Evolutionary conservation across 2,888 invertebrate species (phyloP).

Genomic region (Mactromeris polynyma): DNA sequence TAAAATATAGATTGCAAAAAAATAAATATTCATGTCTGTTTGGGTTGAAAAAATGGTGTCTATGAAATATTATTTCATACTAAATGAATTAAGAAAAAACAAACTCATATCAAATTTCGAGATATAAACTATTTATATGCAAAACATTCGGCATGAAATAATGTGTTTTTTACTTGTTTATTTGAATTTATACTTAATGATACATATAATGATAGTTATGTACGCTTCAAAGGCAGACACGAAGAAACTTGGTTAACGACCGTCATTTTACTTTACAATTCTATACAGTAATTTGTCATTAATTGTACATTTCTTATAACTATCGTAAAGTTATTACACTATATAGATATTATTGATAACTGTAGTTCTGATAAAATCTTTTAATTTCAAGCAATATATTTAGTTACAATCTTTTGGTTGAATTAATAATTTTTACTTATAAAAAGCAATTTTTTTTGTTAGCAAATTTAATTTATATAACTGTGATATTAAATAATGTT

Average conservation of each 20-base stretch:
- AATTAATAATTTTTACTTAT: neutral
- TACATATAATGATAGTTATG: neutral
- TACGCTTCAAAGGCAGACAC: neutral
- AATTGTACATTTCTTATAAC: neutral
- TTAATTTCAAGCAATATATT: slow-evolving; percentile 7
- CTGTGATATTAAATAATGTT: neutral
- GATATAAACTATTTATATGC: neutral
- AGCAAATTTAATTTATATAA: neutral
- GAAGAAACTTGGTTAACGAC: neutral
- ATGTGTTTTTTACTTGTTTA: neutral
- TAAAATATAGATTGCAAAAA: neutral
- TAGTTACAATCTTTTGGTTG: neutral
- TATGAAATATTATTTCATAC: neutral
- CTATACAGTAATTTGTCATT: neutral
- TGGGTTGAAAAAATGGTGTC: neutral
- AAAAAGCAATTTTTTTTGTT: neutral
- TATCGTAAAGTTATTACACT: neutral
- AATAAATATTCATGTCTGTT: neutral
- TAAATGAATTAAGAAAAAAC: neutral
- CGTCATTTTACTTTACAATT: neutral
- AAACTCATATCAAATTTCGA: neutral
- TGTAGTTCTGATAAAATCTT: neutral
- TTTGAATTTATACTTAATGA: neutral
- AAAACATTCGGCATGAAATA: neutral
- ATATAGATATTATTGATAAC: neutral